phyloP scores from a whole-genome alignment of 2,888 invertebrate genomes.

The Andrena flavipes region DNA sequence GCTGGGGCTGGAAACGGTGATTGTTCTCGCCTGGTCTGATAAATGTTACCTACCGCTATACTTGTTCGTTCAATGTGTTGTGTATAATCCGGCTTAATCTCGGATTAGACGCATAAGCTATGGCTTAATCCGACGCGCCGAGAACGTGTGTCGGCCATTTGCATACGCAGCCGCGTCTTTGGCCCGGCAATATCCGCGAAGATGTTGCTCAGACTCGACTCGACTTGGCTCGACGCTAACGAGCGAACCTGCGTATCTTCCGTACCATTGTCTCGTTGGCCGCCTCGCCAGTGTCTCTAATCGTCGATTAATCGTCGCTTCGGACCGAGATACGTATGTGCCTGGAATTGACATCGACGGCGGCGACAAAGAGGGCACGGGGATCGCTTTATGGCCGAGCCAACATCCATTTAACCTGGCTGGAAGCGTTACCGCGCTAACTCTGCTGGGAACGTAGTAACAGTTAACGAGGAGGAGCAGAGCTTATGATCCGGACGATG shows the following conservation, averaged over 20 bases:
- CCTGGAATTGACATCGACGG: slow-evolving; percentile 3
- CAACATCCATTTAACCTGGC: slow-evolving; percentile 37
- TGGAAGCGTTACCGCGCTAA: slow-evolving; percentile 41
- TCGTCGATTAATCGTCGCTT: slow-evolving; percentile 21
- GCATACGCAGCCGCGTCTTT: slow-evolving; percentile 51
- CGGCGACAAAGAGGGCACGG: background rate
- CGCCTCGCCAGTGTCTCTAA: background rate
- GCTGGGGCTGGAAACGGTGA: slow-evolving; percentile 27
- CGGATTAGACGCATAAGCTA: slow-evolving; percentile 67
- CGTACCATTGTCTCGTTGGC: background rate
- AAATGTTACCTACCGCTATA: slow-evolving; percentile 60
- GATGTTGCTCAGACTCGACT: slow-evolving; percentile 13
- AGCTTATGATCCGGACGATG: slow-evolving; percentile 55
- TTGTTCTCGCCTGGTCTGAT: slow-evolving; percentile 58
- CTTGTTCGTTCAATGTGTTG: slow-evolving; percentile 61
- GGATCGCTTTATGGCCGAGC: slow-evolving; percentile 27
- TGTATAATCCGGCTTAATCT: slow-evolving; percentile 65
- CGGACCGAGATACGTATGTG: background rate
- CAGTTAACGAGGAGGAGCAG: slow-evolving; percentile 47
- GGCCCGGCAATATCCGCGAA: slow-evolving; percentile 18
- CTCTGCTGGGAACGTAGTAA: slow-evolving; percentile 46
- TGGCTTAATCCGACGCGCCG: slow-evolving; percentile 63
- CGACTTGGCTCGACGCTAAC: background rate
- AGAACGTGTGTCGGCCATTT: slow-evolving; percentile 61
- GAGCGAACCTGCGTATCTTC: background rate